These are phyloP conservation scores for Pao palembangensis DNA, from an alignment of 2,113 vertebrate species.

Conservation along the genomic window DNA sequence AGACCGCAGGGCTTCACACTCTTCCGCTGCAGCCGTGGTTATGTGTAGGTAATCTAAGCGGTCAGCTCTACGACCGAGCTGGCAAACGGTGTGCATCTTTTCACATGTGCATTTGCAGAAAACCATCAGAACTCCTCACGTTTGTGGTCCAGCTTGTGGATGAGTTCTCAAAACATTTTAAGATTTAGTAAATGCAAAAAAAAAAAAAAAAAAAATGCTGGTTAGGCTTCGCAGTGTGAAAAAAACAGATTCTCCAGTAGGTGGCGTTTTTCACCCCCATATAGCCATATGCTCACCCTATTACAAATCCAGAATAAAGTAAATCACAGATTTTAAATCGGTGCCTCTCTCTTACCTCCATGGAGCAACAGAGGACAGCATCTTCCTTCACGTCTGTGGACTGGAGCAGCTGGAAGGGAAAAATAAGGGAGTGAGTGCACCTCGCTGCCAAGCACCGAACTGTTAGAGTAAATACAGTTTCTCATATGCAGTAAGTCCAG, in stretches of 20 bases:
- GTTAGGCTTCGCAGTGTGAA: too few relatives aligned
- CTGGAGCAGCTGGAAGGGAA: conserved; percentile 83
- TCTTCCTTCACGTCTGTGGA: conserved; percentile 95
- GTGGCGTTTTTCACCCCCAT: too few relatives aligned
- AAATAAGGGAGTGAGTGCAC: conserved; percentile 14
- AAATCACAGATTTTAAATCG: conserved; percentile 2
- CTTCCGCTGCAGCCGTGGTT: conserved; percentile 23
- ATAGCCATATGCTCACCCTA: too few relatives aligned
- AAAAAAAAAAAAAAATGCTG: too few relatives aligned
- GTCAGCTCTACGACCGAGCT: conserved; percentile 18
- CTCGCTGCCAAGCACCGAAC: too few relatives aligned
- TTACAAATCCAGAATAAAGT: not conserved
- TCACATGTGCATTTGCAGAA: not conserved
- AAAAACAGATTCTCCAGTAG: too few relatives aligned
- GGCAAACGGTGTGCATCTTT: conserved; percentile 12
- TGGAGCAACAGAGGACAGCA: conserved; percentile 94
- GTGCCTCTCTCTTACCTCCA: conserved; percentile 85
- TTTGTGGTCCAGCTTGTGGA: too few relatives aligned
- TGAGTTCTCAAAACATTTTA: too few relatives aligned
- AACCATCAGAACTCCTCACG: too few relatives aligned
- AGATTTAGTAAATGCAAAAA: too few relatives aligned
- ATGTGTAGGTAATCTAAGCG: conserved; percentile 4
- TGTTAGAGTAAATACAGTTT: not conserved
- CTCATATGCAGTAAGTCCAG: not conserved
- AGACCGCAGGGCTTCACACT: conserved; percentile 42